Evolutionary conservation across 2,797 vertebrate species (phyloP).

Genomic region (Gymnopithys bicolor): DNA sequence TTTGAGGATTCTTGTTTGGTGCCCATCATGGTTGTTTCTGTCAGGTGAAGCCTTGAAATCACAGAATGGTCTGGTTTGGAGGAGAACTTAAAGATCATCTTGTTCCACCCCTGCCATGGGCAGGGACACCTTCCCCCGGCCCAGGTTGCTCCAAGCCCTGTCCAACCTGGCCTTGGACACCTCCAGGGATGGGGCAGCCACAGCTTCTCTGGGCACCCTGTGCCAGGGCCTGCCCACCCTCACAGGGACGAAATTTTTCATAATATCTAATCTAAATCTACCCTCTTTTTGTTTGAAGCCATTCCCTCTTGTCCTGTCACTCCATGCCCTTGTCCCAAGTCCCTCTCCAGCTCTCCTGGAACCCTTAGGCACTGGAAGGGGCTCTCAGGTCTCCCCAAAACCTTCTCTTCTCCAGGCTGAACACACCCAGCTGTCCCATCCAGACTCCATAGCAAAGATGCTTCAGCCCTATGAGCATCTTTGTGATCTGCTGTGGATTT

Average conservation of each 20-base stretch:
- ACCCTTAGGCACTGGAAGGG: neutral
- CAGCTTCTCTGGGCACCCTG: neutral
- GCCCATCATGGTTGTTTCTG: neutral
- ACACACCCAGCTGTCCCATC: neutral
- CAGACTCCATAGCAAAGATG: neutral
- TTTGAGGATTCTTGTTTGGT: neutral
- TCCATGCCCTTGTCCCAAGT: accelerated
- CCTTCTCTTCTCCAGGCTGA: neutral
- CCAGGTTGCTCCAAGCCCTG: neutral
- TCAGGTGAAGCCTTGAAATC: neutral
- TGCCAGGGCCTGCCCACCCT: neutral
- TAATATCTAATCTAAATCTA: neutral
- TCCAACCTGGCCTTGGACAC: neutral
- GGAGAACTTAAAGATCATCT: accelerated
- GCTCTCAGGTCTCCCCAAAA: neutral
- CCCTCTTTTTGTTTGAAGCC: neutral
- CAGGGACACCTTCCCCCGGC: neutral
- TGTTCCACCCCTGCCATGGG: neutral
- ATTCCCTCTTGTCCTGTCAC: neutral
- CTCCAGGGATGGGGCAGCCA: neutral
- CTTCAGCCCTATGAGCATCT: neutral
- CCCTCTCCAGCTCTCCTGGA: neutral
- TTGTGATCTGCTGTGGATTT: too few species aligned
- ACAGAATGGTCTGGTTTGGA: neutral
- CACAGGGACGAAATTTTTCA: accelerated